Percentiles rank a stretch among this genome's conserved stretches.
phyloP scores from a whole-genome alignment of 2,797 vertebrate genomes.

The Arvicola amphibius region DNA sequence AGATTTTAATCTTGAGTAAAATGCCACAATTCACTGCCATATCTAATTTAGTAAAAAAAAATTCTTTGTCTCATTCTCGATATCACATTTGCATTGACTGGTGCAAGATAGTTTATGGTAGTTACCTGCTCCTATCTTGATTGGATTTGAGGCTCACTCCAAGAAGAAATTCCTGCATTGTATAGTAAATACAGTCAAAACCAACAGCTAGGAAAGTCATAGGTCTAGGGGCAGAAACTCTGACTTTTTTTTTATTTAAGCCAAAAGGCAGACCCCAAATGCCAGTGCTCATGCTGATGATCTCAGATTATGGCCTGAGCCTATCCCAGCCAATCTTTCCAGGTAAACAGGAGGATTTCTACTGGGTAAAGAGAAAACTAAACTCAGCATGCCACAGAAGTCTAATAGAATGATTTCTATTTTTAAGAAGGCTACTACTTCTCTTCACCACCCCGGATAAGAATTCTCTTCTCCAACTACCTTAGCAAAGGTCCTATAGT shows the following conservation, averaged over 20 bases:
- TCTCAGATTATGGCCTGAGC: not conserved
- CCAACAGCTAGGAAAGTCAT: too few species aligned
- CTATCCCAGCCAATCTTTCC: too few species aligned
- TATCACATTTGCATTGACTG: too few species aligned
- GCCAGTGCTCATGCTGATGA: not conserved
- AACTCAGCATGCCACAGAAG: not conserved
- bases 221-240: not conserved
- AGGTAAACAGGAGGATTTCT: not conserved
- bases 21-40: not conserved
- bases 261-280: not conserved
- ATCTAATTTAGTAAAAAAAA: not conserved
- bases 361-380: not conserved
- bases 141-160: not conserved
- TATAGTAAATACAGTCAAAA: not conserved
- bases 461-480: not conserved
- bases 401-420: not conserved
- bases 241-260: not conserved
- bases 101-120: not conserved
- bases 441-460: not conserved
- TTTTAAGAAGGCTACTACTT: not conserved
- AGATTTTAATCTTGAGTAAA: not conserved
- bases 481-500: not conserved
- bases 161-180: not conserved
- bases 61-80: not conserved
- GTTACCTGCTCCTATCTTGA: not conserved